Evolutionary conservation across 2,113 vertebrate genomes (phyloP).

Genomic region (Anolis sagrei): DNA sequence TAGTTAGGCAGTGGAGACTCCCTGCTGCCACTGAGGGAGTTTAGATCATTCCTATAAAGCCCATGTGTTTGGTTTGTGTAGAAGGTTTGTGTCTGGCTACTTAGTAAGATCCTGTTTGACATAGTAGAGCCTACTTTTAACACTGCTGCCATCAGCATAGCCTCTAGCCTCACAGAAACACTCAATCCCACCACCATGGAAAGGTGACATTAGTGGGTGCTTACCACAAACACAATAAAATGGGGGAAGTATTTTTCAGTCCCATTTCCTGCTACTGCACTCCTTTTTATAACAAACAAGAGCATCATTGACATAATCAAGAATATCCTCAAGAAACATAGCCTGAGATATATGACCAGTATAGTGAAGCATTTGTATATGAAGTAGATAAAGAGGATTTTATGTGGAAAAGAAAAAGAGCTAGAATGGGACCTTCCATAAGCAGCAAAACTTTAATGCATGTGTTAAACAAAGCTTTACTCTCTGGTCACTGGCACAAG

Average conservation of each 20-base stretch:
- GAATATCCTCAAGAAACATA: slow-evolving; percentile 44
- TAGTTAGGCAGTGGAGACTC: too few relatives aligned
- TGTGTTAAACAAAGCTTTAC: slow-evolving; percentile 43
- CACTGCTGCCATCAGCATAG: too few relatives aligned
- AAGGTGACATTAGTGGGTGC: too few relatives aligned
- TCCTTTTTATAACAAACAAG: slow-evolving; percentile 40
- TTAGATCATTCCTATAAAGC: too few relatives aligned
- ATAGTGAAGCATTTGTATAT: slow-evolving; percentile 52
- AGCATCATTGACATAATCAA: slow-evolving; percentile 54
- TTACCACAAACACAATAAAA: not conserved
- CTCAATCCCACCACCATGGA: too few relatives aligned
- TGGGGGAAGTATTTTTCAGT: slow-evolving; percentile 18
- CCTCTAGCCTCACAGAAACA: too few relatives aligned
- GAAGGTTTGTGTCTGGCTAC: too few relatives aligned
- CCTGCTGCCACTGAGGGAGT: too few relatives aligned
- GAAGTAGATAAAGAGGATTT: slow-evolving; percentile 46
- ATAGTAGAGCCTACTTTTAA: too few relatives aligned
- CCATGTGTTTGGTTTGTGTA: too few relatives aligned
- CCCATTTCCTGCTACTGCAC: slow-evolving; percentile 18
- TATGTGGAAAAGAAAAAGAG: slow-evolving; percentile 28
- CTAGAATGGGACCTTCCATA: slow-evolving; percentile 9
- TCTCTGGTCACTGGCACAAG: slow-evolving; percentile 30
- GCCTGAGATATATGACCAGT: slow-evolving; percentile 39
- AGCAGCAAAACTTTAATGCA: slow-evolving; percentile 57
- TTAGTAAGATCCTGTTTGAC: too few relatives aligned